Evolutionary conservation across 2,113 vertebrate species (phyloP), one percentile per base, ranked within the genome.

Genomic region (Patagioenas fasciata): DNA sequence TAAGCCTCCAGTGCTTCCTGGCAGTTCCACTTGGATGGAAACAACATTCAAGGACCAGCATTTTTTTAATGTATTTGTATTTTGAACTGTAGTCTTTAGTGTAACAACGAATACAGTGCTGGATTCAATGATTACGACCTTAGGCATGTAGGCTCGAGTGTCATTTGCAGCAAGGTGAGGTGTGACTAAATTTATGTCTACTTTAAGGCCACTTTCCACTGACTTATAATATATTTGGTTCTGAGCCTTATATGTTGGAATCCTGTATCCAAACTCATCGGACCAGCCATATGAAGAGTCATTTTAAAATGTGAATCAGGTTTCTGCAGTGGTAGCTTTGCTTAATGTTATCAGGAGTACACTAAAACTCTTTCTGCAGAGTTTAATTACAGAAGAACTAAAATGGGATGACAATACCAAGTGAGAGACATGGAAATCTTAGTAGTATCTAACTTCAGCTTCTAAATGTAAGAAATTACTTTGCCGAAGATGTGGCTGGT

Each of bases 161-260:
- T 66, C 81, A 83, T 70, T 83, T 88, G 71, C 58, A 87, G 31
- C 42, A 88, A 91, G 82, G 89, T 94, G 95, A 95, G 42, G 89
- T 95, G 91, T 72, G 78, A 95, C 44, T 81, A 51, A 80, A 95
- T 93, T 91, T 95, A 89, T 73, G 74, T 82, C 84, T 77, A 47
- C 40, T 85, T 87, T 72, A 93, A 88, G 42, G 64, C n/a, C 47
- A 69, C 58, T 89, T 96, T 95, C 78, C 88, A 91, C 58, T 94
- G 78, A 89, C 81, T 82, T 69, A 72, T 54, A 65, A 82, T 51
- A 82, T 91, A 88, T 82, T 65, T 71, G 23, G 71, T 84, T 93
- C 89, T 82, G 65, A 86, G 91, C 10, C 51, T 67, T 75, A 1
- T 13, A 57, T 18, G 24, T 9, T 57, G 38, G 72, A 89, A 65